Evolutionary conservation across 2,113 vertebrate species (phyloP), one percentile per base, ranked within the genome.

Genomic region (Gallinago paraguaiae): DNA sequence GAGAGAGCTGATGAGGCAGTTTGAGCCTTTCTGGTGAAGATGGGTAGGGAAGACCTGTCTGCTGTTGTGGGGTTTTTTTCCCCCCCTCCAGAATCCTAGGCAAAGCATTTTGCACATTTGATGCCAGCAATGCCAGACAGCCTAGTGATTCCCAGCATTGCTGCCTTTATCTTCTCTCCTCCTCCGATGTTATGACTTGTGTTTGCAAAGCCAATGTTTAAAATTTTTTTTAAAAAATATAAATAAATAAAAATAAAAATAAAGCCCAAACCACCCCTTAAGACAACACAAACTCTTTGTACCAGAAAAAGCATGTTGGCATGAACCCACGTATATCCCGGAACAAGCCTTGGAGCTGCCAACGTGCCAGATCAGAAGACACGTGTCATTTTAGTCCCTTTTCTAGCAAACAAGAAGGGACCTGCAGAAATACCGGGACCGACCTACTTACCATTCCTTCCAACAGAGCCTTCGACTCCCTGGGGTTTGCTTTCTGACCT

Each of bases 341-440:
- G 41, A 41, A 12, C 4, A 2, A 75, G 24, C 30, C 28, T 19
- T 4, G 37, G 31, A 78, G 59, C 69, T 46, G 39, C 82, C 2
- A 2, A 59, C 9, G 30, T 0, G 4, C 22, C 25, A 81, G 27
- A 88, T 16, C 23, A 57, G 18, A 53, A 68, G 15, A 35, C 1
- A 35, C 1, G 0, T 6, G 6, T 35, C 4, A 2, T 43, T 88
- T 70, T 2, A 16, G 69, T 17, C 63, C 63, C 43, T 60, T 56
- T 8, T 13, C 63, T 51, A 57, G 54, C 24, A 2, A 74, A 86
- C 28, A 14, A 76, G 31, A 76, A 60, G 19, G 41, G 63, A 61
- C 63, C 39, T 74, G 54, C 1, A 9, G 46, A 45, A 50, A 45
- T 4, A 22, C 1, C 0, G 0, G 50, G 54, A 23, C n/a, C 35